Evolutionary conservation across 2,888 invertebrate genomes (phyloP), one percentile per base, ranked within the genome.

Genomic region (Ectemnius lituratus): DNA sequence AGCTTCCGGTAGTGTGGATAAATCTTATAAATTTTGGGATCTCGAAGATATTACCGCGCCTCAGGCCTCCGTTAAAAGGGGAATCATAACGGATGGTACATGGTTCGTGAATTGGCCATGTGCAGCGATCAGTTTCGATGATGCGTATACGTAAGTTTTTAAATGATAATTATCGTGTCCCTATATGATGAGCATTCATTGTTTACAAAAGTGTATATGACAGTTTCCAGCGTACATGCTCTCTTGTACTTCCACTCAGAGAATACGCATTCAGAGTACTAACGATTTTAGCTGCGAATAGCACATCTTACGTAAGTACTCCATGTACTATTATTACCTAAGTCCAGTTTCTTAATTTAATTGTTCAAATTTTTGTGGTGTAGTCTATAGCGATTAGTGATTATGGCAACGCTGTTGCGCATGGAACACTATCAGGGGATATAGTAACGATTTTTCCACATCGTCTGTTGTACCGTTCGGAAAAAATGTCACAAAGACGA

Each of bases 1-100:
- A 62, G 92, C 94, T 56, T 94, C 95, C 0, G 94, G 93, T 1
- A 94, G 94, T 6, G 91, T 93, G 52, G 96, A 96, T 88, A 94
- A 94, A 59, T 92, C 92, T 68, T 92, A 93, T 27, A 94, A 94
- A 90, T 92, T 95, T 69, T 96, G 95, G 95, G 94, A 96, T 88
- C 93, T 95, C 66, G 89, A 92, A 63, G 90, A 92, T 77, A 86
- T 88, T 52, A 87, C 82, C 27, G 84, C 83, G 46, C 92, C 92
- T 1, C 86, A 92, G 28, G 87, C 83, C 46, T 76, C 75, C n/a
- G 58, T 81, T 2, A 92, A 91, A 76, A 91, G 90, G 71, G 91
- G 91, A 58, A 85, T 91, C 13, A 86, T 92, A n/a, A 90, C 91
- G 0, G 92, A 92, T 83, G 92, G 92, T 6, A 82, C 90, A 57